Conservation (phyloP, 2,888 invertebrate genomes). For the Latheticus oryzae region DNA sequence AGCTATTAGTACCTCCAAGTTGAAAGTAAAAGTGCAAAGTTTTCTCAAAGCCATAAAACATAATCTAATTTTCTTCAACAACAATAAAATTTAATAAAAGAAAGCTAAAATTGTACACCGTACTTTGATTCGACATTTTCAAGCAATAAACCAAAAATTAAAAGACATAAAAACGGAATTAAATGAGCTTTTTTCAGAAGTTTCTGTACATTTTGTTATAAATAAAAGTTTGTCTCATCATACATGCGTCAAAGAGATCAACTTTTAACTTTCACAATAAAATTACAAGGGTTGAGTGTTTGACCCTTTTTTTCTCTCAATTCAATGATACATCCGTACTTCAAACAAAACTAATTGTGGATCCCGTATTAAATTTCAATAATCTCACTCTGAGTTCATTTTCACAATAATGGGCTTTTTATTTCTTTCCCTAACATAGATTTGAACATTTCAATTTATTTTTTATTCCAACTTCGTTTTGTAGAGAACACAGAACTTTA, state of each 20-base stretch:
- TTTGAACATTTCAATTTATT: slow-evolving; percentile 1
- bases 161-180: slow-evolving; percentile 21
- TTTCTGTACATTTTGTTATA: slow-evolving; percentile 7
- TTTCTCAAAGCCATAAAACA: neutral
- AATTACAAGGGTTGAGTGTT: slow-evolving; percentile 16
- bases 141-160: slow-evolving; percentile 20
- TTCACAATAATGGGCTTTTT: slow-evolving; percentile 1
- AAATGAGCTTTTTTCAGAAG: slow-evolving; percentile 20
- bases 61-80: slow-evolving; percentile 8
- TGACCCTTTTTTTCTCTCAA: slow-evolving; percentile 13
- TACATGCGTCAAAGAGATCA: slow-evolving; percentile 13
- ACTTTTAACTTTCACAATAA: slow-evolving; percentile 10
- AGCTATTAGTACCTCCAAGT: too few species aligned
- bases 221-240: too few species aligned
- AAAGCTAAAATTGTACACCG: slow-evolving; percentile 9
- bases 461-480: neutral
- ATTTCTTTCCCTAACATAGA: neutral
- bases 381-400: slow-evolving; percentile 5
- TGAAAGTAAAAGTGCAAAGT: too few species aligned
- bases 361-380: slow-evolving; percentile 20
- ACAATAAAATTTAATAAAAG: slow-evolving; percentile 14
- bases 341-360: slow-evolving; percentile 25
- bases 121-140: slow-evolving; percentile 11
- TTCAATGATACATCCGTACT: slow-evolving; percentile 17
- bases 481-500: neutral